phyloP scores from a whole-genome alignment of 2,113 vertebrate genomes.

The Athene cunicularia region DNA sequence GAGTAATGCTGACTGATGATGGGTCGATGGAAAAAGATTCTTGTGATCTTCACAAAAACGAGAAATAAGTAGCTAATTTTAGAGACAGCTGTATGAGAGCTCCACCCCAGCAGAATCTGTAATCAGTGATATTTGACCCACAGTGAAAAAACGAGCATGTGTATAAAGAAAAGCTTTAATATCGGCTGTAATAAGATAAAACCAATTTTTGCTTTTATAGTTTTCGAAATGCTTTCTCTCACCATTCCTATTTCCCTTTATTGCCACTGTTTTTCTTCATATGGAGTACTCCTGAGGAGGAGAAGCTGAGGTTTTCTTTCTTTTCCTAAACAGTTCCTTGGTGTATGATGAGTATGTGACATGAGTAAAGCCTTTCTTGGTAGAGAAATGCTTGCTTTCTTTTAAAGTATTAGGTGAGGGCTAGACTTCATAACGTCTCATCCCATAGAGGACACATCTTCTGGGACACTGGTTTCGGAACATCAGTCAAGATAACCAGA shows the following conservation, averaged over 20 bases:
- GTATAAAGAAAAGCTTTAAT: conserved; percentile 27
- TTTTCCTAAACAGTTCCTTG: conserved; percentile 8
- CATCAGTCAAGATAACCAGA: conserved; percentile 12
- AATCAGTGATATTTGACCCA: not conserved
- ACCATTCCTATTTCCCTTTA: not conserved
- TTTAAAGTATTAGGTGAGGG: not conserved
- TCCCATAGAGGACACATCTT: not conserved
- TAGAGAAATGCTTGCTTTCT: not conserved
- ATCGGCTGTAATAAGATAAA: not conserved
- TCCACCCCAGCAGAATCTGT: not conserved
- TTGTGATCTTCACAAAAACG: not conserved
- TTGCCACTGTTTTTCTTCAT: conserved; percentile 21
- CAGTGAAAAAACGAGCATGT: not conserved
- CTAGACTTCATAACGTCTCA: not conserved
- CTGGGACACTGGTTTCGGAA: not conserved
- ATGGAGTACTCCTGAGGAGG: not conserved
- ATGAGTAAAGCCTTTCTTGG: not conserved
- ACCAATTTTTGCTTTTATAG: not conserved
- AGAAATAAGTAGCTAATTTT: conserved; percentile 9
- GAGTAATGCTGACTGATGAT: not conserved
- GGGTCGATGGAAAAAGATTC: not conserved
- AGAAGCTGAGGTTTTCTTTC: not conserved
- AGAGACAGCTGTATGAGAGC: not conserved
- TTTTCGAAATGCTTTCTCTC: conserved; percentile 23
- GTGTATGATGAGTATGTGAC: conserved; percentile 12